phyloP scores from a whole-genome alignment of 2,113 vertebrate species.

The Daboia siamensis region DNA sequence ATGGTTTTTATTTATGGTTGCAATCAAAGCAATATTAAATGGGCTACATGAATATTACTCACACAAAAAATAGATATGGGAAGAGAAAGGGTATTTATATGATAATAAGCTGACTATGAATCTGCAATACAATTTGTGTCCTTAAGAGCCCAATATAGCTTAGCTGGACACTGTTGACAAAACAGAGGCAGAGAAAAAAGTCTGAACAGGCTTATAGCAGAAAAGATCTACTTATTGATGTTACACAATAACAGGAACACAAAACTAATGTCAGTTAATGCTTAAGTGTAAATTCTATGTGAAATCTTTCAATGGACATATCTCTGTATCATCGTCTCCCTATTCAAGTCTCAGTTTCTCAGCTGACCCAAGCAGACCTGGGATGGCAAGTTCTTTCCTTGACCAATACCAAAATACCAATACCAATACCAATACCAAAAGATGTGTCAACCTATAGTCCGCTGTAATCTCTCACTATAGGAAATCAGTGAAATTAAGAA shows the following conservation, averaged over 20 bases:
- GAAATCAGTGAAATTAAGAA: not conserved
- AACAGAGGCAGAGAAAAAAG: not conserved
- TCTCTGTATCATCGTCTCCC: not conserved
- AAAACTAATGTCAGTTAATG: not conserved
- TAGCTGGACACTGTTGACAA: not conserved
- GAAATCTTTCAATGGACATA: not conserved
- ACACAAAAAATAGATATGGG: not conserved
- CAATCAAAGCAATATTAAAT: not conserved
- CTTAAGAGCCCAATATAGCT: not conserved
- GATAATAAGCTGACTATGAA: not conserved
- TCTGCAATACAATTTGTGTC: not conserved
- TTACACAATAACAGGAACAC: not conserved
- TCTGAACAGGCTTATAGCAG: not conserved
- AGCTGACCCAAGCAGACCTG: not conserved
- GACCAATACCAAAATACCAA: not conserved
- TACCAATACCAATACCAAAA: not conserved
- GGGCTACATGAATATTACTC: not conserved
- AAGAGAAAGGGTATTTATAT: not conserved
- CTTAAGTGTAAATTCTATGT: not conserved
- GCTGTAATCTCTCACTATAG: not conserved
- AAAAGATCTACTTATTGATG: not conserved
- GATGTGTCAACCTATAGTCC: not conserved
- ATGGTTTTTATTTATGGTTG: not conserved
- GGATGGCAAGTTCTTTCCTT: not conserved
- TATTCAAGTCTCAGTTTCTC: not conserved